A percentile compares a stretch with the other conserved stretches of the same genome.
Evolutionary conservation across 37 sponge, comb jelly and placozoan species (phyloP).

Genomic region (Halichondria panicea): DNA sequence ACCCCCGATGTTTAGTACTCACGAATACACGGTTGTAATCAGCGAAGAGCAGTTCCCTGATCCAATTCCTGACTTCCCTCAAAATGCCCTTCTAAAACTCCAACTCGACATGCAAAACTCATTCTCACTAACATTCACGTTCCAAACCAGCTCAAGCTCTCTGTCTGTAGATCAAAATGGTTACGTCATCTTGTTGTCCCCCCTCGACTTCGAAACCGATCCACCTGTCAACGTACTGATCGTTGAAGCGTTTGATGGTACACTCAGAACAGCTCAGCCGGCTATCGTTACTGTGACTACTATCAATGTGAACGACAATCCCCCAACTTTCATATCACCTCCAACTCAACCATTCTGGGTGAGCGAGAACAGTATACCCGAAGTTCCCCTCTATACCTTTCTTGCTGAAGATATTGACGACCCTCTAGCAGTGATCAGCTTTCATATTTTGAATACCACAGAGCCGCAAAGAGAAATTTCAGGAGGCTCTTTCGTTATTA

Average conservation of each 20-base stretch:
- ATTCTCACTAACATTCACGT: neutral
- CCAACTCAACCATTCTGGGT: neutral
- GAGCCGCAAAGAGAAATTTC: neutral
- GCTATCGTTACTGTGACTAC: constrained; percentile 42
- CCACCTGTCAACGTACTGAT: neutral
- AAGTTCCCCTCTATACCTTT: constrained; percentile 19
- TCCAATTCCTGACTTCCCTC: neutral
- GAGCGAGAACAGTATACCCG: constrained; percentile 18
- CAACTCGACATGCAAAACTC: neutral
- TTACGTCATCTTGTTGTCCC: constrained; percentile 10
- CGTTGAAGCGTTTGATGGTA: constrained; percentile 30
- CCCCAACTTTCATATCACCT: constrained; percentile 9
- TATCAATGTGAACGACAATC: constrained; percentile 67
- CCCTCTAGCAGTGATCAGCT: constrained; percentile 1
- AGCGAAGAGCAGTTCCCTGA: constrained; percentile 18
- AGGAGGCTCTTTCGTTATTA: constrained; percentile 15
- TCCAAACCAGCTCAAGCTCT: constrained; percentile 11
- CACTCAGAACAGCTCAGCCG: constrained; percentile 9
- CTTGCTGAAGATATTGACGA: constrained; percentile 16
- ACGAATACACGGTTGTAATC: constrained; percentile 18
- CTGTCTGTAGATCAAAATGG: constrained; percentile 39
- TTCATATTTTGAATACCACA: constrained; percentile 16
- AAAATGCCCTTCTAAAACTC: constrained; percentile 37
- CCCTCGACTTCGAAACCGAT: constrained; percentile 51
- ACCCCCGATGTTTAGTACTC: constrained; percentile 28